Evolutionary conservation across 2,888 invertebrate genomes (phyloP), one percentile per base, ranked within the genome.

Genomic region (Luffia ferchaultella): DNA sequence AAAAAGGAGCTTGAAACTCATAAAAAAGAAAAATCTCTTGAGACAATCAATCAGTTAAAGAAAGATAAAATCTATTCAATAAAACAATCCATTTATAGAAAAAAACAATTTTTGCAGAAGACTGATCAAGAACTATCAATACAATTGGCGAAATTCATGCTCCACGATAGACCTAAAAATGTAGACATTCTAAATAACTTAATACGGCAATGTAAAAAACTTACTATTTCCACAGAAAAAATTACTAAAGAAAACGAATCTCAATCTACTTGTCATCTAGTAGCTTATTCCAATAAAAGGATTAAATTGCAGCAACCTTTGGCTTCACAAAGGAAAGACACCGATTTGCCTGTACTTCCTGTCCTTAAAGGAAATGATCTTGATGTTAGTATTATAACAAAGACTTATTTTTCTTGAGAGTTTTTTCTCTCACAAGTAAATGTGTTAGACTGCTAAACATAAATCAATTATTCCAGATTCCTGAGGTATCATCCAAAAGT

Each of bases 1-100:
- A 76, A 77, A 55, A 75, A 80, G 57, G 58, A 65, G 1, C 50
- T 73, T 16, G 79, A 82, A 80, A 18, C 62, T 30, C 56, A 62
- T 49, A 62, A 67, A 50, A 76, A 78, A 58, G 61, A 55, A 30
- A 62, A 70, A 59, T 77, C 67, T 55, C 76, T n/a, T n/a, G 80
- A 60, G 75, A 65, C 52, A 65, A 78, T 50, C 70, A 70, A 30
- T 67, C 63, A 48, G 70, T 78, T n/a, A 65, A 74, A 58, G 30
- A 30, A 12, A 7, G 30, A 30, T 30, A 30, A 7, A 30, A 30
- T 7, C 12, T 30, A 30, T 12, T 7, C 5, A 30, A 30, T 30
- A 12, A 30, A 30, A 30, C 5, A 30, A 30, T 30, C 12, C 3
- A 7, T 30, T 30, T 30, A 12, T 30, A 7, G 30, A 30, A 30